Percentiles rank a stretch among this genome's conserved stretches.
Conservation (phyloP, 2,888 invertebrate genomes). For the Drosophila kanekoi region DNA sequence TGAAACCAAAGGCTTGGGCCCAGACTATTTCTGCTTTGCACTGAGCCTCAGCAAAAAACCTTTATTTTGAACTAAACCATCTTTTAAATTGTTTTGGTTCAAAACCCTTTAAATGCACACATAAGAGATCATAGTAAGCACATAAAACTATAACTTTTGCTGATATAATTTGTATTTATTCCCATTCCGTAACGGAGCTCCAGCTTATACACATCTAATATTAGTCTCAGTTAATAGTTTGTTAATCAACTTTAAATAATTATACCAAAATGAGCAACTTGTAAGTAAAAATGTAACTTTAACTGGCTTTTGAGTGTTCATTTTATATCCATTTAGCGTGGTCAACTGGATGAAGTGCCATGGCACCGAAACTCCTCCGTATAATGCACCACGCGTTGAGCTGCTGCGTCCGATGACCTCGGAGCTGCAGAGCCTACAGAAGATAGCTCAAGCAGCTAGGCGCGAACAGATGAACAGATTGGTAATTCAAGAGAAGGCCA, state of each 20-base stretch:
- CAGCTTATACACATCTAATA: conserved; percentile 4
- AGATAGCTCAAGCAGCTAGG: conserved; percentile 32
- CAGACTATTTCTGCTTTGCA: too few species aligned
- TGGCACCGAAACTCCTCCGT: conserved; percentile 49
- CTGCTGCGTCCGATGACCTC: conserved; percentile 47
- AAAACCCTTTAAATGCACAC: too few species aligned
- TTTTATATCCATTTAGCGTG: conserved; percentile 17
- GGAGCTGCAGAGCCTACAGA: conserved; percentile 47
- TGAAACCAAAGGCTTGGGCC: too few species aligned
- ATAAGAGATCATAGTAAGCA: conserved; percentile 22
- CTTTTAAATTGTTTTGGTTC: too few species aligned
- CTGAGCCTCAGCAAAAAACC: too few species aligned
- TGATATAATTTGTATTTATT: conserved; percentile 1
- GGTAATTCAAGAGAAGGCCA: conserved; percentile 36
- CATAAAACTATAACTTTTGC: neutral
- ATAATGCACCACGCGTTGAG: conserved; percentile 38
- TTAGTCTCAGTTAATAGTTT: conserved; percentile 13
- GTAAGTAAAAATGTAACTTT: conserved; percentile 24
- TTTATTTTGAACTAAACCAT: too few species aligned
- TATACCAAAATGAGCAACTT: conserved; percentile 41
- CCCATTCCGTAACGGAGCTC: conserved; percentile 6
- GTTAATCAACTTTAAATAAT: conserved; percentile 7
- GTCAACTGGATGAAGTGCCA: conserved; percentile 54
- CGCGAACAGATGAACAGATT: conserved; percentile 42
- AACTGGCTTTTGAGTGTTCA: neutral